Evolutionary conservation across 2,113 vertebrate genomes (phyloP).

Genomic region (Furnarius figulus): DNA sequence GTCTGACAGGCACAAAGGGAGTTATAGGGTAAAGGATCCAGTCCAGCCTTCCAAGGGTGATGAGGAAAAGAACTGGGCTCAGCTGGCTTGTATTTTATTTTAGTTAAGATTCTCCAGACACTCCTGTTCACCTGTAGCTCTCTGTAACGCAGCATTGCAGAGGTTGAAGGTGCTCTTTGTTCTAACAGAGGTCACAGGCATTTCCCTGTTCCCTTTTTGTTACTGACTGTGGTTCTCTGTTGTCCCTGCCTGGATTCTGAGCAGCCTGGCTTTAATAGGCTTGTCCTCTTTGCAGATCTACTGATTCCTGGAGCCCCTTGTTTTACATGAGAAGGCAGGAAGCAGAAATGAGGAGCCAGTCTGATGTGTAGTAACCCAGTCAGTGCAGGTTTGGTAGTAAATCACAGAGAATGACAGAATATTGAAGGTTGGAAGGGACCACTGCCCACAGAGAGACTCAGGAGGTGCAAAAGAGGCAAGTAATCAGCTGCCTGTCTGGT

Average conservation of each 20-base stretch:
- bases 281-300: not conserved
- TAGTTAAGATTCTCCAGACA: not conserved
- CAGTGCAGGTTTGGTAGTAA: not conserved
- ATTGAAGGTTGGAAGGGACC: not conserved
- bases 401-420: not conserved
- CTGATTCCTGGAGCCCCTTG: not conserved
- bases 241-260: not conserved
- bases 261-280: not conserved
- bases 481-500: not conserved
- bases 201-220: not conserved
- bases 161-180: not conserved
- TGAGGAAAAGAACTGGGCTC: not conserved
- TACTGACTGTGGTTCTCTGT: not conserved
- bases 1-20: not conserved
- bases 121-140: not conserved
- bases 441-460: not conserved
- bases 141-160: accelerated
- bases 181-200: not conserved
- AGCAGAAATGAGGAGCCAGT: not conserved
- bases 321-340: not conserved
- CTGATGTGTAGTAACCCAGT: not conserved
- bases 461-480: not conserved
- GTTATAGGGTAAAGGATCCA: not conserved
- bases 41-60: not conserved
- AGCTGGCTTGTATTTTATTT: not conserved